These are phyloP conservation scores for Bryconaethiops microstoma DNA, from an alignment of 2,797 vertebrate genomes.

Conservation along the genomic window DNA sequence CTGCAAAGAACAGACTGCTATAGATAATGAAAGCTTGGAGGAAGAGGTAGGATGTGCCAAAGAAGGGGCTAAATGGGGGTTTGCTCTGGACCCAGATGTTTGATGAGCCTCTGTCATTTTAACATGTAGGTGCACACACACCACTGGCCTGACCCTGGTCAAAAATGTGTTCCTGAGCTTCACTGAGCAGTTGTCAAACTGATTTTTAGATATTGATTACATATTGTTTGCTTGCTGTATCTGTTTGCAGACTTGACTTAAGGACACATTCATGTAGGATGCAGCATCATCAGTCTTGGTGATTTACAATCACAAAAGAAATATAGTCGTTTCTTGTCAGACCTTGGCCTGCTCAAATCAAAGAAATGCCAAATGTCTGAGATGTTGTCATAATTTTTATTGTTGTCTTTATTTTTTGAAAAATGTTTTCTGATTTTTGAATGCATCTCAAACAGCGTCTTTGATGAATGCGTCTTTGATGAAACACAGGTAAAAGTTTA, in stretches of 20 bases:
- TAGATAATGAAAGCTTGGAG: conserved; percentile 56
- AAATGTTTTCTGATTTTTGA: no score
- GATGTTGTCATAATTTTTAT: background rate
- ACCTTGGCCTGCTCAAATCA: background rate
- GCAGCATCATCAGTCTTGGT: conserved; percentile 6
- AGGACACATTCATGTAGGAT: conserved; percentile 3
- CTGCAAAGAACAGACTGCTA: conserved; percentile 39
- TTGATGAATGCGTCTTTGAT: background rate
- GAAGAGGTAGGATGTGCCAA: conserved; percentile 28
- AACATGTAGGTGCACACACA: conserved; percentile 6
- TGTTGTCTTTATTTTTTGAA: no score
- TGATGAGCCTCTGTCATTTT: conserved; percentile 1
- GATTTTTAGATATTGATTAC: conserved; percentile 1
- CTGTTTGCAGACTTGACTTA: conserved; percentile 8
- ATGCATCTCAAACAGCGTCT: no score
- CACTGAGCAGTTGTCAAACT: background rate
- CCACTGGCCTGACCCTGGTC: conserved; percentile 1
- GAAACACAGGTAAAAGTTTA: background rate
- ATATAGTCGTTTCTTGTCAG: background rate
- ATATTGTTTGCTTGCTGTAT: background rate
- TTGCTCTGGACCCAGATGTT: conserved; percentile 55
- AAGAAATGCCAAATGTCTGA: background rate
- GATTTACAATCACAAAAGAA: background rate
- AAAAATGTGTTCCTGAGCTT: background rate
- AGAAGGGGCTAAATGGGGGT: conserved; percentile 26